Conservation (phyloP, 2,797 vertebrate species). For the Poecilia velifera region DNA sequence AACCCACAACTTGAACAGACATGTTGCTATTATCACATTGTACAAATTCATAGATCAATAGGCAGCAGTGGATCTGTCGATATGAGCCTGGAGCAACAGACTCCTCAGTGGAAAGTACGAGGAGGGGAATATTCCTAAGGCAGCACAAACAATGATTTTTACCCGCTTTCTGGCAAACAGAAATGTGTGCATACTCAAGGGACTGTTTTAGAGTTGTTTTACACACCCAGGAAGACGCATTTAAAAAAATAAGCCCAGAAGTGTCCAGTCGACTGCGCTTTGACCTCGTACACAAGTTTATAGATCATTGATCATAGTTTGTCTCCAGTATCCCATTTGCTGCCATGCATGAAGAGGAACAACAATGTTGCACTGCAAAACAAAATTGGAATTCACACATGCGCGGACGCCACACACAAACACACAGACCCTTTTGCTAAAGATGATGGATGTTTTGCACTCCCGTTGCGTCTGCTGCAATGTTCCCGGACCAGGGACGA, state of each 20-base stretch:
- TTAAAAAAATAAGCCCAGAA: slow-evolving; percentile 43
- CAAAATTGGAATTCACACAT: slow-evolving; percentile 57
- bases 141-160: slow-evolving; percentile 60
- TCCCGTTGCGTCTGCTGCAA: slow-evolving; percentile 69
- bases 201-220: slow-evolving; percentile 43
- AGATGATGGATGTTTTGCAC: slow-evolving; percentile 68
- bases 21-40: slow-evolving; percentile 65
- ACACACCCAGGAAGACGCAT: slow-evolving; percentile 32
- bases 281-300: slow-evolving; percentile 43
- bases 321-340: slow-evolving; percentile 14
- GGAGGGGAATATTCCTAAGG: slow-evolving; percentile 51
- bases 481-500: slow-evolving; percentile 66
- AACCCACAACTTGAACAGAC: slow-evolving; percentile 45
- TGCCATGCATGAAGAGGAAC: slow-evolving; percentile 26
- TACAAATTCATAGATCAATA: slow-evolving; percentile 79
- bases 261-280: slow-evolving; percentile 46
- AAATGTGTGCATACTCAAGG: slow-evolving; percentile 46
- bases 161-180: slow-evolving; percentile 58
- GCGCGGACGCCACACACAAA: slow-evolving; percentile 38
- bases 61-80: slow-evolving; percentile 64
- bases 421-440: slow-evolving; percentile 39
- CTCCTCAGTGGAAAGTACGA: slow-evolving; percentile 39
- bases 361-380: slow-evolving; percentile 27
- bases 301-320: slow-evolving; percentile 13
- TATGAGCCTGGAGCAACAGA: slow-evolving; percentile 59